A percentile compares a stretch with the other conserved stretches of the same genome.
These are phyloP conservation scores for Fragum fragum DNA, from an alignment of 2,888 invertebrate genomes.

Conservation along the genomic window DNA sequence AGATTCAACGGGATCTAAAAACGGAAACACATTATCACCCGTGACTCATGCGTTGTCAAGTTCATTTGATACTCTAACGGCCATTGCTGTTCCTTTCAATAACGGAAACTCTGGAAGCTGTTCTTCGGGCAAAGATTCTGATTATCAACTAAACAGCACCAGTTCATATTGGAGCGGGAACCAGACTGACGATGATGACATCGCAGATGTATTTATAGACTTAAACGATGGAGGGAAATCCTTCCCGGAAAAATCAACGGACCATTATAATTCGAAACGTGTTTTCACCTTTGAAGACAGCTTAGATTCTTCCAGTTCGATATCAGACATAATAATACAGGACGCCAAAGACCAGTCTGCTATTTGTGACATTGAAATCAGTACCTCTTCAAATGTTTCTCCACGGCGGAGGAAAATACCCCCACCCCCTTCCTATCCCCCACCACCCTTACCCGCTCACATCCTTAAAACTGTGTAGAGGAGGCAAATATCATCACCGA, in stretches of 20 bases:
- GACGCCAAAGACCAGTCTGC: background rate
- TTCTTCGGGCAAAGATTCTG: no score
- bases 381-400: background rate
- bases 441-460: slow-evolving; percentile 37
- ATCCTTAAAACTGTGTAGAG: background rate
- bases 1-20: slow-evolving; percentile 38
- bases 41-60: slow-evolving; percentile 29
- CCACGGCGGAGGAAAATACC: slow-evolving; percentile 20
- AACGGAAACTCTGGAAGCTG: no score
- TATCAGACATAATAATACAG: background rate
- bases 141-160: background rate
- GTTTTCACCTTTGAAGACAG: background rate
- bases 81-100: slow-evolving; percentile 18
- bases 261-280: background rate
- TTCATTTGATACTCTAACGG: slow-evolving; percentile 41
- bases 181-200: background rate
- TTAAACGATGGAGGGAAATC: background rate
- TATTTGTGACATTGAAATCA: background rate
- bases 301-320: background rate
- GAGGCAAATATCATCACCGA: no score
- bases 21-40: slow-evolving; percentile 40
- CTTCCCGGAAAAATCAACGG: background rate
- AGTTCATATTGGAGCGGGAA: background rate
- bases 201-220: slow-evolving; percentile 23
- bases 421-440: slow-evolving; percentile 49